Evolutionary conservation across 1,140 invertebrate genomes (phyloP).

Genomic region (Apolygus lucorum): DNA sequence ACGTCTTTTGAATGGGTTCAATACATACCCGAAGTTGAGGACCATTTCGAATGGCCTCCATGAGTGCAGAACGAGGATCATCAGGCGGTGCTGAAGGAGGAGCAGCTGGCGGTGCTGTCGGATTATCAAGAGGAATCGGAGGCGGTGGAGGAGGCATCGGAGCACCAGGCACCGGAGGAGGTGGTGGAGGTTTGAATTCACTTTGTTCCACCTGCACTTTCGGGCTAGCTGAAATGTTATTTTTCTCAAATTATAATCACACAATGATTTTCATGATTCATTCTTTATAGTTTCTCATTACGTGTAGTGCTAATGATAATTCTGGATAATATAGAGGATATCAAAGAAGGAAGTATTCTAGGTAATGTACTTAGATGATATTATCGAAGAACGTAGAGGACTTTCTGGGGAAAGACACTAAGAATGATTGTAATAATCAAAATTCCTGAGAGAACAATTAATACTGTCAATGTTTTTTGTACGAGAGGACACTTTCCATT

Average conservation of each 20-base stretch:
- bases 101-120: conserved; percentile 36
- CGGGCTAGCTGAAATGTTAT: conserved; percentile 33
- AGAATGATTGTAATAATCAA: no score
- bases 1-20: no score
- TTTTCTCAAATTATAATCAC: no score
- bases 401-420: background rate
- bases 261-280: background rate
- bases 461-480: no score
- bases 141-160: conserved; percentile 41
- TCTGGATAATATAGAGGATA: no score
- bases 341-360: background rate
- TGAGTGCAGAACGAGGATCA: conserved; percentile 56
- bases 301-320: background rate
- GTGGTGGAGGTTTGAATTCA: conserved; percentile 16
- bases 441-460: no score
- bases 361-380: background rate
- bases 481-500: no score
- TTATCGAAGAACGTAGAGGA: background rate
- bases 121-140: conserved; percentile 41
- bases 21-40: conserved; percentile 48
- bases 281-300: background rate
- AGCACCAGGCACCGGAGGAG: conserved; percentile 26
- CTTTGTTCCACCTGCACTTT: conserved; percentile 24
- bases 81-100: conserved; percentile 34
- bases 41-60: conserved; percentile 69